A percentile compares a stretch with the other conserved stretches of the same genome.
Conservation (phyloP, 2,888 invertebrate species). For the Mongoloraphidia duomilia region DNA sequence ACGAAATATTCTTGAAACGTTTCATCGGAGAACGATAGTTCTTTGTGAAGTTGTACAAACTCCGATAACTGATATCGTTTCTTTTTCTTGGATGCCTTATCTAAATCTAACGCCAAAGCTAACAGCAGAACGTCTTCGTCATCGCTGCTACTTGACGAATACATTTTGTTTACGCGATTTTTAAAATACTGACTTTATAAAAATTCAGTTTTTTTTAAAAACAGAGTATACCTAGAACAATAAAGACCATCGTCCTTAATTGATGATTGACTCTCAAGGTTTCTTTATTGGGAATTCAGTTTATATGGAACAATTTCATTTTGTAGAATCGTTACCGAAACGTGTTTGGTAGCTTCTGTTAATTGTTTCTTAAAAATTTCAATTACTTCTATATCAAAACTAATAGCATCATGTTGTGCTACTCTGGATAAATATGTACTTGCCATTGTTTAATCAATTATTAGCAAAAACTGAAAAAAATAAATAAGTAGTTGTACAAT, state of each 20-base stretch:
- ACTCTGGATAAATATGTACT: constrained; percentile 25
- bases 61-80: no score
- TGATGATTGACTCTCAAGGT: background rate
- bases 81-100: no score
- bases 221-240: constrained; percentile 1
- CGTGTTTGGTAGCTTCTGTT: constrained; percentile 45
- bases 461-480: background rate
- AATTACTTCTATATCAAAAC: constrained; percentile 64
- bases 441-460: constrained; percentile 10
- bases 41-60: no score
- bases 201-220: background rate
- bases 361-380: constrained; percentile 53
- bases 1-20: no score
- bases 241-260: background rate
- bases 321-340: constrained; percentile 38
- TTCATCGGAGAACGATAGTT: no score
- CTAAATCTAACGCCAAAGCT: no score
- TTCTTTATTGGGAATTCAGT: no score
- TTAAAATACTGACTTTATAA: no score
- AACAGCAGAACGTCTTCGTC: no score
- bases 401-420: constrained; percentile 54
- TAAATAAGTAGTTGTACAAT: no score
- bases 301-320: background rate
- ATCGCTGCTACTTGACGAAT: no score
- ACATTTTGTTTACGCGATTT: no score